Evolutionary conservation across 2,888 invertebrate species (phyloP).

Genomic region (Acrocera orbiculus): DNA sequence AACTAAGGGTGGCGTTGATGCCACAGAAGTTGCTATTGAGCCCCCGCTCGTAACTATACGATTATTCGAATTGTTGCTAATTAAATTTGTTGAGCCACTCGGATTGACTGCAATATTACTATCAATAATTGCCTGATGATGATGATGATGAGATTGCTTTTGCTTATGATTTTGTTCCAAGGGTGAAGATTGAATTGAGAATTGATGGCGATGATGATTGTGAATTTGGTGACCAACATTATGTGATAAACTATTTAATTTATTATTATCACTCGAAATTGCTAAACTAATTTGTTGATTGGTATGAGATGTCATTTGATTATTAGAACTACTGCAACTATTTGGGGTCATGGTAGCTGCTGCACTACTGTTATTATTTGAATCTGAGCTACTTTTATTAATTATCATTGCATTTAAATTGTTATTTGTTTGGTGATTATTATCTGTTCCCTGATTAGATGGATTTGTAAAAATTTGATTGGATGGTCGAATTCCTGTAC

Average conservation of each 20-base stretch:
- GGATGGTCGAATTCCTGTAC: too few relatives aligned
- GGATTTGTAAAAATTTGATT: slow-evolving; percentile 16
- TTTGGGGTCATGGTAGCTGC: slow-evolving; percentile 11
- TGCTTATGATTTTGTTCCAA: slow-evolving; percentile 12
- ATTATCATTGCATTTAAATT: slow-evolving; percentile 20
- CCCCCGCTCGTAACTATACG: slow-evolving; percentile 14
- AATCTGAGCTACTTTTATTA: slow-evolving; percentile 10
- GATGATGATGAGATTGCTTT: slow-evolving; percentile 14
- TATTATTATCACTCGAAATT: slow-evolving; percentile 17
- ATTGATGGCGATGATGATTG: slow-evolving; percentile 14
- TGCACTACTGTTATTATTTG: slow-evolving; percentile 12
- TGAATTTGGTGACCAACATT: slow-evolving; percentile 11
- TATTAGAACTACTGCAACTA: slow-evolving; percentile 8
- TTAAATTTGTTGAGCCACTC: slow-evolving; percentile 25
- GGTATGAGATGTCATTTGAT: slow-evolving; percentile 14
- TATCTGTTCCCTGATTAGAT: slow-evolving; percentile 21
- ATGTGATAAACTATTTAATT: slow-evolving; percentile 15
- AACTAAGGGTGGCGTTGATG: slow-evolving; percentile 43
- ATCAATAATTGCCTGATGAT: slow-evolving; percentile 27
- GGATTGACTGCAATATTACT: slow-evolving; percentile 34
- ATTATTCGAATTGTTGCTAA: slow-evolving; percentile 14
- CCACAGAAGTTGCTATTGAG: slow-evolving; percentile 15
- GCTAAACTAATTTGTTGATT: slow-evolving; percentile 19
- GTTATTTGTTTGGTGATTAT: slow-evolving; percentile 25
- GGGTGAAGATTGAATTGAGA: slow-evolving; percentile 12